Percentiles rank a stretch among this genome's conserved stretches.
These are phyloP conservation scores for Blera fallax DNA, from an alignment of 2,888 invertebrate species.

Conservation along the genomic window DNA sequence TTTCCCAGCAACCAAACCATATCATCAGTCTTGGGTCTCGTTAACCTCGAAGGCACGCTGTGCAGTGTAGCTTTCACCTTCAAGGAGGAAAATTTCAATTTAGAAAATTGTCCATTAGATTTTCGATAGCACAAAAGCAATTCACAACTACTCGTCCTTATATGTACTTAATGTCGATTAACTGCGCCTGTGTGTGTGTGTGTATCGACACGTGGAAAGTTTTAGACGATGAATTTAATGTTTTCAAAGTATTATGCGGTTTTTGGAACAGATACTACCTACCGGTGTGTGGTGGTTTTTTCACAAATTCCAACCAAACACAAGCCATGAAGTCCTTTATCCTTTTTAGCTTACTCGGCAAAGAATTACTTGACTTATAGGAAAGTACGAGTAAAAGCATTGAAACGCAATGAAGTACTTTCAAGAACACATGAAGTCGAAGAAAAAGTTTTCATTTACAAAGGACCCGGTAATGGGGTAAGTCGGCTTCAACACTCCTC, in stretches of 20 bases:
- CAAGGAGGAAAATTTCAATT: not conserved
- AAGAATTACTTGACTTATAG: not conserved
- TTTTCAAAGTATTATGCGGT: not conserved
- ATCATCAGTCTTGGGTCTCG: not conserved
- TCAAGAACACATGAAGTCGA: not conserved
- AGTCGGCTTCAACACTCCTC: not conserved
- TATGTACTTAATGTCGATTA: not conserved
- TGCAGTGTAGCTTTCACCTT: not conserved
- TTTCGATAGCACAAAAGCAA: not conserved
- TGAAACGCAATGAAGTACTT: not conserved
- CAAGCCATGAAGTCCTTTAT: not conserved
- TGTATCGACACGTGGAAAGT: not conserved
- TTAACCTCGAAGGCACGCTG: not conserved
- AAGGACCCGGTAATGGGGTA: not conserved
- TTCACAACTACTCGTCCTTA: not conserved
- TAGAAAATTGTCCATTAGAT: slow-evolving; percentile 4
- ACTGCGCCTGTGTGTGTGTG: not conserved
- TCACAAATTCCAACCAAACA: not conserved
- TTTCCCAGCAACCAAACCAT: not conserved
- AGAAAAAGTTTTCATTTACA: not conserved
- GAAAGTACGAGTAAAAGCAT: not conserved
- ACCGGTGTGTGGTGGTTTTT: not conserved
- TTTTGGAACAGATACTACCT: not conserved
- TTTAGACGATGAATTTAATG: not conserved
- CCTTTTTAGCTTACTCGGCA: not conserved